Evolutionary conservation across 1,140 invertebrate species (phyloP).

Genomic region (Drosophila takahashii): DNA sequence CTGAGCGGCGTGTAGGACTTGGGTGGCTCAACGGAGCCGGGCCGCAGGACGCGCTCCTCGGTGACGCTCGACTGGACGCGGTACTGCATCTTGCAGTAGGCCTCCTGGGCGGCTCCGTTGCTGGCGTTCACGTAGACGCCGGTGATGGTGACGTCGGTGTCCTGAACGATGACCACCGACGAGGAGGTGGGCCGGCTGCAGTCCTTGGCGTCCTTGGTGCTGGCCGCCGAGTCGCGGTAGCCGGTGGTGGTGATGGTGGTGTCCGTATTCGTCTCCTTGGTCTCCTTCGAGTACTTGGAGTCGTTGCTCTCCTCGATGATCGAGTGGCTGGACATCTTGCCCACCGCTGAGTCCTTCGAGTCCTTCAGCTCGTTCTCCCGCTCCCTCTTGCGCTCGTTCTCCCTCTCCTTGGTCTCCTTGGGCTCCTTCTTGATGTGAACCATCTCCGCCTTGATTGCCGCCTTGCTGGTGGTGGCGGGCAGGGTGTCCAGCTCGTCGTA

Average conservation of each 20-base stretch:
- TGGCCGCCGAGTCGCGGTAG: constrained; percentile 70
- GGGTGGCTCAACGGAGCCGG: constrained; percentile 91
- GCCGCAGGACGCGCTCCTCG: constrained; percentile 86
- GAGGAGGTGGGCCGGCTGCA: constrained; percentile 83
- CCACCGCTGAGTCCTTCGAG: constrained; percentile 40
- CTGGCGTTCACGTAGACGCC: constrained; percentile 91
- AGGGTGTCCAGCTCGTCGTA: constrained; percentile 69
- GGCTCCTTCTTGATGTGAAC: constrained; percentile 68
- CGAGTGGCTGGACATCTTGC: constrained; percentile 85
- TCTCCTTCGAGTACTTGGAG: constrained; percentile 86
- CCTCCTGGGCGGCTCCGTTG: constrained; percentile 91
- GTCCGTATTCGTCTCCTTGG: constrained; percentile 86
- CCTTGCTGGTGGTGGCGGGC: constrained; percentile 11
- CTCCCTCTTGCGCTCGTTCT: constrained; percentile 8
- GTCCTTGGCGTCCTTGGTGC: constrained; percentile 80
- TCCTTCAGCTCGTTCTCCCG: constrained; percentile 47
- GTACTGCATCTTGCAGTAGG: constrained; percentile 94
- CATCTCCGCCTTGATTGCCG: constrained; percentile 10
- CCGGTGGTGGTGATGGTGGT: constrained; percentile 76
- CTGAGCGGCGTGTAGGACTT: constrained; percentile 93
- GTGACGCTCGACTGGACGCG: constrained; percentile 85
- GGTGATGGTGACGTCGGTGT: constrained; percentile 94
- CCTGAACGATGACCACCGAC: constrained; percentile 90
- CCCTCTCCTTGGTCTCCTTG: constrained; percentile 48
- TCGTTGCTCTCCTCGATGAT: constrained; percentile 82